Percentiles rank a stretch among this genome's conserved stretches.
These are phyloP conservation scores for Eleginops maclovinus DNA, from an alignment of 2,113 vertebrate species.

Conservation along the genomic window DNA sequence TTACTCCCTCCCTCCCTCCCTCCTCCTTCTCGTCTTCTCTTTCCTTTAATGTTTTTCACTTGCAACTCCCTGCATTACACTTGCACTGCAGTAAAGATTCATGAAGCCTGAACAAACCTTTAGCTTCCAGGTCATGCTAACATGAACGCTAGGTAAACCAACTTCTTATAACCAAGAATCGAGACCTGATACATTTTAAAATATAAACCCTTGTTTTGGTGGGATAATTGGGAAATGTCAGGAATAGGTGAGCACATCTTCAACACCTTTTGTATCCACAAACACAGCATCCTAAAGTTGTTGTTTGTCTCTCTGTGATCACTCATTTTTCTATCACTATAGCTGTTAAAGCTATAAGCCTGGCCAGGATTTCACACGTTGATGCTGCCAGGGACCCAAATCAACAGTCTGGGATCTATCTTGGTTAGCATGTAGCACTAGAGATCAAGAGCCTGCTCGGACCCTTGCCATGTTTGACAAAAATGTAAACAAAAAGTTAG, in stretches of 20 bases:
- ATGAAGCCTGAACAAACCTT: background rate
- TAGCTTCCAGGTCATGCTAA: background rate
- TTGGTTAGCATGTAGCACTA: background rate
- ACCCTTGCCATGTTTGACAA: background rate
- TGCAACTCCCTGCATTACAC: background rate
- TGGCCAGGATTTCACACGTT: too few species aligned
- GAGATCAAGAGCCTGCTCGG: background rate
- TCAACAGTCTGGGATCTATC: background rate
- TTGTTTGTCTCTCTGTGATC: background rate
- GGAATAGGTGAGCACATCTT: background rate
- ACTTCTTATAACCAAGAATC: background rate
- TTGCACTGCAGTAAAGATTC: background rate
- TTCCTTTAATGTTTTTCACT: slow-evolving; percentile 49
- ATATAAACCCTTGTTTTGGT: background rate
- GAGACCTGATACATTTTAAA: slow-evolving; percentile 17
- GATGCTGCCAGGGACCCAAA: background rate
- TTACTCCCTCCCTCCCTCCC: slow-evolving; percentile 44
- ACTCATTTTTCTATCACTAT: background rate
- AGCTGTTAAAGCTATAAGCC: background rate
- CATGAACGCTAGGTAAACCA: background rate
- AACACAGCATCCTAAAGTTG: background rate
- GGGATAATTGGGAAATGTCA: background rate
- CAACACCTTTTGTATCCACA: background rate
- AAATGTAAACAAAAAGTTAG: background rate
- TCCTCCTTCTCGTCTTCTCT: slow-evolving; percentile 38